Percentiles rank a stretch among this genome's conserved stretches.
These are phyloP conservation scores for Corydoras maculifer DNA, from an alignment of 2,113 vertebrate genomes.

Conservation along the genomic window DNA sequence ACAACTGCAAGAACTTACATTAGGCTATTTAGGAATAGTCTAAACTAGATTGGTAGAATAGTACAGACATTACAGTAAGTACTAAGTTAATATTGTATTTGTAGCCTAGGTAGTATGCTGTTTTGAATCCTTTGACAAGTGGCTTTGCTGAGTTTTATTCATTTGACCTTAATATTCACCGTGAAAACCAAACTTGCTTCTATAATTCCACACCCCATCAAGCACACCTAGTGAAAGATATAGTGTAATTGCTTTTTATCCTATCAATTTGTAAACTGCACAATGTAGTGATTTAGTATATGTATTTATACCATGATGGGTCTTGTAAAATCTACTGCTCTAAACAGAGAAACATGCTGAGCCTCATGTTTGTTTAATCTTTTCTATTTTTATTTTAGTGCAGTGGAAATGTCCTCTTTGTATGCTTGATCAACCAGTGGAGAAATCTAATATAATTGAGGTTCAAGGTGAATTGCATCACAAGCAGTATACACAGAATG, in stretches of 20 bases:
- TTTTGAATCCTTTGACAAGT: too few relatives aligned
- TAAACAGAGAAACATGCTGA: conserved; percentile 53
- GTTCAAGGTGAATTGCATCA: conserved; percentile 83
- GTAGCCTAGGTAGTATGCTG: too few relatives aligned
- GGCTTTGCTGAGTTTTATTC: too few relatives aligned
- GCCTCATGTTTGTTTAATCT: conserved; percentile 73
- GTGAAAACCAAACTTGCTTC: too few relatives aligned
- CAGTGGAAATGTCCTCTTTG: conserved; percentile 74
- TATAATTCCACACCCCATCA: too few relatives aligned
- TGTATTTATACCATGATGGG: conserved; percentile 54
- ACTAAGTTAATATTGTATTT: too few relatives aligned
- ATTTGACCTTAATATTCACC: too few relatives aligned
- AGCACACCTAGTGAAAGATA: conserved; percentile 38
- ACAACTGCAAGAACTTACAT: too few relatives aligned
- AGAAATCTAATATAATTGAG: conserved; percentile 85
- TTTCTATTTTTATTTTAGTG: conserved; percentile 77
- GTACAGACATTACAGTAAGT: too few relatives aligned
- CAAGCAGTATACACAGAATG: conserved; percentile 57
- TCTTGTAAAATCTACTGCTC: conserved; percentile 61
- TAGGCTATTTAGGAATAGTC: too few relatives aligned
- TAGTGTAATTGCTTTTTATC: conserved; percentile 62
- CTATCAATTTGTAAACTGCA: conserved; percentile 62
- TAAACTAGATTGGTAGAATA: too few relatives aligned
- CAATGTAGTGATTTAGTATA: conserved; percentile 65
- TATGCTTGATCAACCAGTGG: conserved; percentile 97